Base-by-base conservation (phyloP, 2,797 vertebrate genomes). In the Acipenser ruthenus region DNA sequence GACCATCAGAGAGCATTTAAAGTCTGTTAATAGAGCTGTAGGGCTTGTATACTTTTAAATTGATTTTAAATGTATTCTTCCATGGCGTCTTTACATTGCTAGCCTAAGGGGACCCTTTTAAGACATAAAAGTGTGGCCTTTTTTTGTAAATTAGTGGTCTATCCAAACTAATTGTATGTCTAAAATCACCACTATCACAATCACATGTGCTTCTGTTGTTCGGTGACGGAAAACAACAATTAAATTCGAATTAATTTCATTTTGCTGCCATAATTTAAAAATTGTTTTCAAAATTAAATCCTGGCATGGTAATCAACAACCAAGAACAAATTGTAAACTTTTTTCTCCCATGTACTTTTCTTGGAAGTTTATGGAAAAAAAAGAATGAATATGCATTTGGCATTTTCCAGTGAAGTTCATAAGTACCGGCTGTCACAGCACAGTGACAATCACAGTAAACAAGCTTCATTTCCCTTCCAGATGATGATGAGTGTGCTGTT, bases 401-500 rank as follows among this genome's bases (percentile, higher is more conserved):
- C 37, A 37, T 37, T 37, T 37, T 37, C 37, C 37, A 37, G 37
- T 37, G 3, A 37, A 37, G 37, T 37, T 37, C 37, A 37, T 4
- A 37, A 37, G 37, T 37, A 37, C 37, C 37, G 12, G 52, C 52
- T 53, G 52, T 53, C 52, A 53, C 6, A 9, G 52, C 12, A 12
- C 12, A 9, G 1, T 9, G 52, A 53, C 52, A 53, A 9, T 53
- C 9, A 12, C 9, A 12, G 12, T 9, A 53, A 53, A 53, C 52
- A 3, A 53, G 4, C 6, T 53, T 3, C 50, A 47, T 50, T 10
- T 62, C 18, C 52, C 52, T 68, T 79, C 63, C 73, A 95, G 95
- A 96, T 50, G 70, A 90, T 18, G 80, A 96, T 4, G 94, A 94
- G 77, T 95, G 94, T 8, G 71, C 66, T 0, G 84, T 88, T 70